These are phyloP conservation scores for Chloropsis hardwickii DNA, from an alignment of 2,113 vertebrate species.

Conservation along the genomic window DNA sequence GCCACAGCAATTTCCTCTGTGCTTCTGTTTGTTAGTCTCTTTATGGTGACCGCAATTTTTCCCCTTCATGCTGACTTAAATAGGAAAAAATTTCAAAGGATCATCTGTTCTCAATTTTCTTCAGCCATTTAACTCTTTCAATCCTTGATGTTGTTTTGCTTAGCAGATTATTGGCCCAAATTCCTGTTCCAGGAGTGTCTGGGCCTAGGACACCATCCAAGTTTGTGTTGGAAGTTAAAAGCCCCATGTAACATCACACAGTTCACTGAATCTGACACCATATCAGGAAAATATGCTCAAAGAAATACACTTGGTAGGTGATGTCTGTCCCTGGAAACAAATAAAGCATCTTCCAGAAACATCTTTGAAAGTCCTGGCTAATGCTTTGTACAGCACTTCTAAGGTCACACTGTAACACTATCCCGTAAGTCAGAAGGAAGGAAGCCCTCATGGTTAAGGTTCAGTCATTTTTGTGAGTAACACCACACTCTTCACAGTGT, in stretches of 20 bases:
- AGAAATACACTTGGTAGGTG: neutral
- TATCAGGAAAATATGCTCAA: neutral
- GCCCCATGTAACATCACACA: fast-evolving
- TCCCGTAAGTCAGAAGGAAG: neutral
- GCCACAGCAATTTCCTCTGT: neutral
- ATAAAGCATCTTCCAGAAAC: neutral
- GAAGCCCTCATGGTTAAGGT: neutral
- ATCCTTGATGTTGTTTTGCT: neutral
- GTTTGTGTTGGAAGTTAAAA: neutral
- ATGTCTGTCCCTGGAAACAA: neutral
- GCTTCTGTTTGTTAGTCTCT: neutral
- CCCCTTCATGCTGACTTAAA: neutral
- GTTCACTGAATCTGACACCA: neutral
- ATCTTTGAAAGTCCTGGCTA: neutral
- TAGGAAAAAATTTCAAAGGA: neutral
- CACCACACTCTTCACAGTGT: neutral
- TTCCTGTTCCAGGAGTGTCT: neutral
- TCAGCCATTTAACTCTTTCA: neutral
- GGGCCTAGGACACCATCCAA: neutral
- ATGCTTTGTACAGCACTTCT: neutral
- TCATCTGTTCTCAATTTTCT: neutral
- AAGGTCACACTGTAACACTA: neutral
- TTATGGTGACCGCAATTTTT: neutral
- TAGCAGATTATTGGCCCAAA: neutral
- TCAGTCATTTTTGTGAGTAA: neutral